Evolutionary conservation across 2,113 vertebrate genomes (phyloP).

Genomic region (Dipodomys stephensi): DNA sequence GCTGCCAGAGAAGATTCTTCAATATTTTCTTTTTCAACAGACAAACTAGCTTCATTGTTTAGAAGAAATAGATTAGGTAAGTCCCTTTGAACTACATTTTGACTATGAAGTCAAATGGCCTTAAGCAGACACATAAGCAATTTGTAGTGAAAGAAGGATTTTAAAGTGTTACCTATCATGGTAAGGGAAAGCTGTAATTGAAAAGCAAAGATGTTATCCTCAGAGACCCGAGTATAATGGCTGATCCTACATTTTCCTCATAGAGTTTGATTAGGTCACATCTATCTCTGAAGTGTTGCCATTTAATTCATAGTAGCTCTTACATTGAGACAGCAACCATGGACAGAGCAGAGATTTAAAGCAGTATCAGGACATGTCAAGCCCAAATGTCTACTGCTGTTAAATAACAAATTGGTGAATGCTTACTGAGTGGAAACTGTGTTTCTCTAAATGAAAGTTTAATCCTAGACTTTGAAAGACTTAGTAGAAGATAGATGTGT

Average conservation of each 20-base stretch:
- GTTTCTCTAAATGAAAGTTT: constrained; percentile 2
- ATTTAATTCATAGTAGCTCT: background rate
- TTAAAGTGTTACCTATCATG: background rate
- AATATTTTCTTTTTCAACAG: constrained; percentile 63
- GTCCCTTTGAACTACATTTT: constrained; percentile 73
- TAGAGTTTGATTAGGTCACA: background rate
- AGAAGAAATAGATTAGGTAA: constrained; percentile 58
- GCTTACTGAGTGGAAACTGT: constrained; percentile 5
- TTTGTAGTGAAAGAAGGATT: constrained; percentile 23
- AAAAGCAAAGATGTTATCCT: constrained; percentile 12
- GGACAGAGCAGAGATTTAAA: constrained; percentile 2
- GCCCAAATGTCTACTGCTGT: background rate
- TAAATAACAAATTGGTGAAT: background rate
- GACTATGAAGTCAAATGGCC: background rate
- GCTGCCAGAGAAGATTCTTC: constrained; percentile 58
- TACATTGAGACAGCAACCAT: background rate
- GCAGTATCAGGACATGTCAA: background rate
- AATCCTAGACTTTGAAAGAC: background rate
- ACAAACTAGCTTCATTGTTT: constrained; percentile 73
- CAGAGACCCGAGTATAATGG: constrained; percentile 15
- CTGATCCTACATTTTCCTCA: constrained; percentile 8
- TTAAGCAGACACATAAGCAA: constrained; percentile 56
- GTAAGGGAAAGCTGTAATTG: background rate
- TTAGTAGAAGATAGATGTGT: background rate
- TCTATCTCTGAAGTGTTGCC: constrained; percentile 1